Conservation (phyloP, 1,140 invertebrate genomes). For the Macrobrachium nipponense region DNA sequence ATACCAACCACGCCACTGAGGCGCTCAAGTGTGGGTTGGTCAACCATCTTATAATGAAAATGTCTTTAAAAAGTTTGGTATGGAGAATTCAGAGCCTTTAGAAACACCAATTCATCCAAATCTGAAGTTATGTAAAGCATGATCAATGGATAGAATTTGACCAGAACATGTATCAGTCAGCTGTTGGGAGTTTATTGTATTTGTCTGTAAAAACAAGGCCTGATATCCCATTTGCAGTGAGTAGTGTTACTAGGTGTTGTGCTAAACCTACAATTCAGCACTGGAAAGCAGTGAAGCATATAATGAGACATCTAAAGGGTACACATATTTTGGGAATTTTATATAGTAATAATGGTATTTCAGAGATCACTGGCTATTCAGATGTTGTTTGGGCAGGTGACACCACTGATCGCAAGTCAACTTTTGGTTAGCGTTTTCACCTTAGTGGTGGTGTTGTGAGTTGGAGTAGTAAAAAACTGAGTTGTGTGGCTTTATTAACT, state of each 20-base stretch:
- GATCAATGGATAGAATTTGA: conserved; percentile 6
- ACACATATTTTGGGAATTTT: conserved; percentile 28
- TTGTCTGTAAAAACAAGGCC: conserved; percentile 44
- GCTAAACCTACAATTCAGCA: background rate
- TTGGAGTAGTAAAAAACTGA: conserved; percentile 10
- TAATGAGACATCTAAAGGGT: conserved; percentile 43
- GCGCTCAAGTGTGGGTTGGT: conserved; percentile 65
- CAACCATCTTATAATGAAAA: conserved; percentile 67
- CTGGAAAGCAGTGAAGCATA: conserved; percentile 23
- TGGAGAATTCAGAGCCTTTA: conserved; percentile 66
- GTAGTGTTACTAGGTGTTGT: conserved; percentile 36
- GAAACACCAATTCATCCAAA: conserved; percentile 66
- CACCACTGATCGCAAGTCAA: conserved; percentile 3
- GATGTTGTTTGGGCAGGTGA: conserved; percentile 24
- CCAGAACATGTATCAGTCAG: conserved; percentile 28
- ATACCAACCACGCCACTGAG: too few relatives aligned
- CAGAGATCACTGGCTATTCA: conserved; percentile 7
- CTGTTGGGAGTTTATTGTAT: conserved; percentile 53
- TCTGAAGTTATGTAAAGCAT: conserved; percentile 35
- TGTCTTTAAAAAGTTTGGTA: conserved; percentile 66
- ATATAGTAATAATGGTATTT: conserved; percentile 1
- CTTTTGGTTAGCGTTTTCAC: conserved; percentile 1
- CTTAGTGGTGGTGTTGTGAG: conserved; percentile 24
- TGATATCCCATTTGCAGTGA: conserved; percentile 48
- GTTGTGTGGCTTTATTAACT: too few relatives aligned